Percentiles rank a stretch among this genome's conserved stretches.
Conservation (phyloP, 2,113 vertebrate genomes). For the Dipodomys stephensi region DNA sequence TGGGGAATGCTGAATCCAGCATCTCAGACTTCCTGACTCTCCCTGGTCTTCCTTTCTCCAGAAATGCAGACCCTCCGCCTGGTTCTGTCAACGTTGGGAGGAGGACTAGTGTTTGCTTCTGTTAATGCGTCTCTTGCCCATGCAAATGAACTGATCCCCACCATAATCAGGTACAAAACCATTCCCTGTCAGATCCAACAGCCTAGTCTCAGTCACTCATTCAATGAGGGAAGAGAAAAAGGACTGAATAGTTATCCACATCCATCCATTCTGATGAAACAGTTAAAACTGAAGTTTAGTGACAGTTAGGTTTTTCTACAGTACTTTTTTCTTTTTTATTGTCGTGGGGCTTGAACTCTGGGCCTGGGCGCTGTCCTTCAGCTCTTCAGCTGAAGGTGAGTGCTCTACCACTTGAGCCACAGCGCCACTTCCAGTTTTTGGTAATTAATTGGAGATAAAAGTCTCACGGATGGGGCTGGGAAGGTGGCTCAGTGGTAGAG, state of each 20-base stretch:
- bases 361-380: too few species aligned
- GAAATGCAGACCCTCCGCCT: constrained; percentile 53
- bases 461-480: too few species aligned
- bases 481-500: too few species aligned
- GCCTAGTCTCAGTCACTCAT: not conserved
- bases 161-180: constrained; percentile 49
- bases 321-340: too few species aligned
- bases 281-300: not conserved
- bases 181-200: not conserved
- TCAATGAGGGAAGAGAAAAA: not conserved
- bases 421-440: too few species aligned
- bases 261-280: not conserved
- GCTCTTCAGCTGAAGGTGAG: too few species aligned
- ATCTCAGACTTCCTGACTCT: not conserved
- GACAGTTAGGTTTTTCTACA: not conserved
- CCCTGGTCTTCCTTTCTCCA: constrained; percentile 14
- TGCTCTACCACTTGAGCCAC: too few species aligned
- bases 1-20: not conserved
- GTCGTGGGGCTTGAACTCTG: too few species aligned
- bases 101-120: not conserved
- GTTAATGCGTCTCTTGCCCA: not conserved
- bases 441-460: too few species aligned
- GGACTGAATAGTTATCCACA: not conserved
- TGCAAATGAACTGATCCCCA: constrained; percentile 61
- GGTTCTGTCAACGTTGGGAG: constrained; percentile 12